Evolutionary conservation across 2,888 invertebrate genomes (phyloP), one percentile per base, ranked within the genome.

Genomic region (Napeogenes sylphis): DNA sequence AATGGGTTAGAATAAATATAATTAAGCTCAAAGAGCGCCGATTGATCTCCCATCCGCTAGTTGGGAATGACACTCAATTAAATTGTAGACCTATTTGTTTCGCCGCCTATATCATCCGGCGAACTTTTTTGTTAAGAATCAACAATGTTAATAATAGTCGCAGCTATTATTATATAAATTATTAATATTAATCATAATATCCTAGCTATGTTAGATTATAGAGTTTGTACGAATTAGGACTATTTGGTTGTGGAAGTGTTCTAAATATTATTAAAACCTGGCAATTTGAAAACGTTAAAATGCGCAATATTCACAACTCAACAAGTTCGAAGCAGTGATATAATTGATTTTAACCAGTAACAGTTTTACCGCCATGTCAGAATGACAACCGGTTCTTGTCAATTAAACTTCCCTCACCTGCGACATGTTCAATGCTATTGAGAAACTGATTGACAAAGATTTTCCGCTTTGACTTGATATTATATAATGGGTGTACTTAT

Each of bases 1-100:
- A 85, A 90, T 87, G 85, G 81, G 73, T 79, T 75, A 78, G 71
- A 78, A 87, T 86, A 86, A 87, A 88, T 85, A 87, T 86, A 86
- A 88, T 88, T 85, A 86, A 85, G 83, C 83, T 84, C 81, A 87
- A 86, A 85, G 82, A 76, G 71, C 69, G 80, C 84, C 86, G 87
- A 84, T 83, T 79, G 83, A 82, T 85, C 82, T 76, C 74, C 72
- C 70, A 68, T 70, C 79, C 79, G 82, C 83, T 82, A 80, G 79
- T 80, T 78, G 73, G 74, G 76, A 84, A 83, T 82, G 79, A 85
- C 83, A 83, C 78, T 81, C 80, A 82, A 85, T 86, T 87, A 84
- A 81, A 81, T 77, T 56, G 56, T 35, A 42, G 53, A 42, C 47
- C 56, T 59, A 64, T 64, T 66, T 68, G 63, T 66, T 56, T 61